phyloP scores from a whole-genome alignment of 1,140 invertebrate species.

The Whitmania pigra region DNA sequence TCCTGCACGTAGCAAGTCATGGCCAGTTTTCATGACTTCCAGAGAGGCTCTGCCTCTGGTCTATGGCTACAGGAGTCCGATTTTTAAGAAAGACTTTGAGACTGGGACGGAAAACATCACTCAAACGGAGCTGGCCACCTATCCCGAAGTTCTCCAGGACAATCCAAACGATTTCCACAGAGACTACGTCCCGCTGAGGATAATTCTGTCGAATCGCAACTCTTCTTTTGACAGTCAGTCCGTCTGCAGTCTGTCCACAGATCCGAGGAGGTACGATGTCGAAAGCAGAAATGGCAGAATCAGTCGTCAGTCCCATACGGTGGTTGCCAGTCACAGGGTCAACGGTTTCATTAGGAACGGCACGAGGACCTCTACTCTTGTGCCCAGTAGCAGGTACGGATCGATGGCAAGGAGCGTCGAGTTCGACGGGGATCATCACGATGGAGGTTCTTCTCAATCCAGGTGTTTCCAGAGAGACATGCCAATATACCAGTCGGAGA shows the following conservation, averaged over 20 bases:
- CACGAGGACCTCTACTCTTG: neutral
- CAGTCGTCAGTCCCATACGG: neutral
- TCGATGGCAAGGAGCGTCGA: conserved; percentile 2
- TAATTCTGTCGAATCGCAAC: too few relatives aligned
- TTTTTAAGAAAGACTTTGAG: neutral
- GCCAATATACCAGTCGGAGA: neutral
- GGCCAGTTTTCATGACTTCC: neutral
- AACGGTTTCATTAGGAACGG: neutral
- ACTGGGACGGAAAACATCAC: neutral
- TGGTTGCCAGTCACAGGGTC: neutral
- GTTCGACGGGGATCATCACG: neutral
- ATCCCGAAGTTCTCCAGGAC: neutral
- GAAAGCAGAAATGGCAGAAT: neutral
- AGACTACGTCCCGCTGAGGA: neutral
- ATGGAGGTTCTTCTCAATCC: neutral
- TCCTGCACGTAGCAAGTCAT: neutral
- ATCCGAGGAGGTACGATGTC: neutral
- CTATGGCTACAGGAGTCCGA: neutral
- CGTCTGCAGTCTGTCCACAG: too few relatives aligned
- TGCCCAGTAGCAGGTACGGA: neutral
- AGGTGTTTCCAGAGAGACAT: neutral
- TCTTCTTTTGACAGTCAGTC: too few relatives aligned
- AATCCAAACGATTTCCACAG: conserved; percentile 8
- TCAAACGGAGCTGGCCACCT: neutral
- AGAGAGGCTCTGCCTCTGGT: conserved; percentile 1